Conservation (phyloP, 2,113 vertebrate genomes). For the Stomatorhinus ivindoensis region DNA sequence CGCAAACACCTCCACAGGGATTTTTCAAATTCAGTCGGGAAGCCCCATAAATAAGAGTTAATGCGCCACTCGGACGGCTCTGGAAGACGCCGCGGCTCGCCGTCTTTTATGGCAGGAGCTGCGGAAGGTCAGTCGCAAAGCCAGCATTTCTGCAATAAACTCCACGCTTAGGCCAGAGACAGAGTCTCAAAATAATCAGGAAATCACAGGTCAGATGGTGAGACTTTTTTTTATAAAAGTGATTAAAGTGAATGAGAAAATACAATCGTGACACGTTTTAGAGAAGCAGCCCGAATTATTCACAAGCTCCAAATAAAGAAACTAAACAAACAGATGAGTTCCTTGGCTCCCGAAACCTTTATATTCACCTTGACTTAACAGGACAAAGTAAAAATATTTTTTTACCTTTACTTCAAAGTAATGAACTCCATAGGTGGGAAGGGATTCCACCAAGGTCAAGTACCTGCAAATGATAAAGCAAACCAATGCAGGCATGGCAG, state of each 20-base stretch:
- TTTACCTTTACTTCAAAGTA: conserved; percentile 96
- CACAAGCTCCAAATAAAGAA: not conserved
- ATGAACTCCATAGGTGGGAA: conserved; percentile 95
- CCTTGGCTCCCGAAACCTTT: not conserved
- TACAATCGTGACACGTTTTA: not conserved
- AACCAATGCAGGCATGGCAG: not conserved
- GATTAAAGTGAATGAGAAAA: not conserved
- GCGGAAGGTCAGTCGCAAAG: not conserved
- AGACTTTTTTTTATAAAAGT: not conserved
- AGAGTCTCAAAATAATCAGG: not conserved
- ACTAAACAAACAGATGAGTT: not conserved
- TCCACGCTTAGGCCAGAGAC: not conserved
- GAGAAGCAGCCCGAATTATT: not conserved
- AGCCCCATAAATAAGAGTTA: conserved; percentile 4
- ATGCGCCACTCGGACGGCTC: not conserved
- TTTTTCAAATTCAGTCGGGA: not conserved
- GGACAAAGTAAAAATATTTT: conserved; percentile 3
- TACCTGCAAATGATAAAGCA: conserved; percentile 66
- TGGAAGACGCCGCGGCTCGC: not conserved
- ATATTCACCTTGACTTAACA: not conserved
- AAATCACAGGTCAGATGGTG: not conserved
- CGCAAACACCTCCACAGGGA: not conserved
- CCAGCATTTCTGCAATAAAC: not conserved
- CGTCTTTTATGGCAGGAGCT: not conserved
- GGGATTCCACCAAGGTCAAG: conserved; percentile 85